Conservation (phyloP, 1,140 invertebrate genomes). For the Leucophenga varia region DNA sequence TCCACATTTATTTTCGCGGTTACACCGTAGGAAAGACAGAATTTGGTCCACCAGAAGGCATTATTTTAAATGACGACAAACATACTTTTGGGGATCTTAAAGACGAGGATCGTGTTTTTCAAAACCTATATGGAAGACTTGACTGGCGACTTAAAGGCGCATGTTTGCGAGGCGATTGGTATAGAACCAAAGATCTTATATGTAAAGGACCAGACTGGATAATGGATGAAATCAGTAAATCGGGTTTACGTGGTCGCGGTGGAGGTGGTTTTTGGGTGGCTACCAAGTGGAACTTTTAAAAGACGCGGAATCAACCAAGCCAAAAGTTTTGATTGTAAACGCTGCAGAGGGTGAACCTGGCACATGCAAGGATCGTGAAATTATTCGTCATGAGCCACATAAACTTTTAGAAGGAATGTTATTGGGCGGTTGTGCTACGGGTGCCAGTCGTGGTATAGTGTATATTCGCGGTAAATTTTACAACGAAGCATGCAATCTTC, state of each 20-base stretch:
- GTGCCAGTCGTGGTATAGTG: constrained; percentile 94
- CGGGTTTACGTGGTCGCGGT: constrained; percentile 91
- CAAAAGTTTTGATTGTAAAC: constrained; percentile 97
- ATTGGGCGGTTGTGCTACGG: constrained; percentile 91
- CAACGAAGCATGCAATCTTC: constrained; percentile 97
- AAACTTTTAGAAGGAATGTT: constrained; percentile 96
- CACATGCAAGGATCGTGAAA: constrained; percentile 98
- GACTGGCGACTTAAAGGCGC: constrained; percentile 95
- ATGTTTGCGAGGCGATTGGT: constrained; percentile 91
- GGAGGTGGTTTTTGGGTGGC: constrained; percentile 96
- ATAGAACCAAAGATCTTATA: constrained; percentile 97
- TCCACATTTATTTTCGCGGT: too few relatives aligned
- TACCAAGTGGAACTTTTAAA: constrained; percentile 99
- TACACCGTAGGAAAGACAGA: too few relatives aligned
- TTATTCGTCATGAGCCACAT: constrained; percentile 97
- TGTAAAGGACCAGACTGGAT: constrained; percentile 95
- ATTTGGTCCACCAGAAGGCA: constrained; percentile 9
- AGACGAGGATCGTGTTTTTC: constrained; percentile 95
- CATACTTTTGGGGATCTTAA: constrained; percentile 67
- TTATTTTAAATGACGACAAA: too few relatives aligned
- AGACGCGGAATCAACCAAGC: constrained; percentile 72
- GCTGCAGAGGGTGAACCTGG: constrained; percentile 98
- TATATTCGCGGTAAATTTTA: constrained; percentile 99
- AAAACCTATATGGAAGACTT: constrained; percentile 95
- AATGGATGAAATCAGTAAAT: constrained; percentile 89